A percentile compares a stretch with the other conserved stretches of the same genome.
These are phyloP conservation scores for Myripristis murdjan DNA, from an alignment of 2,797 vertebrate genomes.

Conservation along the genomic window DNA sequence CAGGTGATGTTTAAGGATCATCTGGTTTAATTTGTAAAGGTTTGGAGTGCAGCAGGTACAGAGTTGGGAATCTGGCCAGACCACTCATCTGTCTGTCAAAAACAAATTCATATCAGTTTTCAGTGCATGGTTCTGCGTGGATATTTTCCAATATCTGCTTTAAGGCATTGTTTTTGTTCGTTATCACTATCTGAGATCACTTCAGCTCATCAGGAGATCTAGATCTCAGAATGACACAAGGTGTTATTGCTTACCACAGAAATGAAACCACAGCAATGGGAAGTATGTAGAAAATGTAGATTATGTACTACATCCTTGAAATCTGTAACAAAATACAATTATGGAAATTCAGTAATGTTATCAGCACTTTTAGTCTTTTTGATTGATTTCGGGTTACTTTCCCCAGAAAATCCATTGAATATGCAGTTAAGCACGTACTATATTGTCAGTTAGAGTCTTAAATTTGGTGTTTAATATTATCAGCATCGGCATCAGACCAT, in stretches of 20 bases:
- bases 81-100: conserved; percentile 11
- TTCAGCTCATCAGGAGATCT: conserved; percentile 3
- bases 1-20: not conserved
- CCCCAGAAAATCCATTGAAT: not conserved
- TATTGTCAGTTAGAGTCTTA: not conserved
- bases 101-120: not conserved
- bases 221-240: conserved; percentile 1
- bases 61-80: conserved; percentile 11
- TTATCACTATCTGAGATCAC: conserved; percentile 6
- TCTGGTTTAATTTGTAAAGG: not conserved
- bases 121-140: not conserved
- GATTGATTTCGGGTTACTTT: not conserved
- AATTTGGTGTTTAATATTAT: not conserved
- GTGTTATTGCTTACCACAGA: conserved; percentile 23
- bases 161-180: conserved; percentile 34
- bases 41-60: conserved; percentile 9
- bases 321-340: not conserved
- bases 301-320: not conserved
- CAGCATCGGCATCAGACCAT: not conserved
- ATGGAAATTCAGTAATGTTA: not conserved
- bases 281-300: conserved; percentile 2
- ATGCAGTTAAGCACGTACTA: not conserved
- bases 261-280: conserved; percentile 41
- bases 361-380: not conserved
- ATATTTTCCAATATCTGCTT: not conserved